These are phyloP conservation scores for Ormyrus rosae DNA, from an alignment of 2,888 invertebrate genomes.

Conservation along the genomic window DNA sequence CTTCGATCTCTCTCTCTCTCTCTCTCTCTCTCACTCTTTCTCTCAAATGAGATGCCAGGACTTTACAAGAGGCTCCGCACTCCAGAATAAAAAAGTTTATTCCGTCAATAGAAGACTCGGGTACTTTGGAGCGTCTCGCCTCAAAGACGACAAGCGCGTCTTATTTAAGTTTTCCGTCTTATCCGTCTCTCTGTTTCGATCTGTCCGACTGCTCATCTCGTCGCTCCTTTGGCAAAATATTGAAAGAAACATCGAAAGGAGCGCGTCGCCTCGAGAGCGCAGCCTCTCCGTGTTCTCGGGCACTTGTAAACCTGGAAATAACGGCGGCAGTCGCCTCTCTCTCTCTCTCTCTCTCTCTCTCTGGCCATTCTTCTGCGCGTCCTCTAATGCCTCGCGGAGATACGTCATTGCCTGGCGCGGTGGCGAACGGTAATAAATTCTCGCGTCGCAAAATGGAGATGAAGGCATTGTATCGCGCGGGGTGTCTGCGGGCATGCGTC, in stretches of 20 bases:
- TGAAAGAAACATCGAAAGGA: constrained; percentile 39
- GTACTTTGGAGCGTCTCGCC: neutral
- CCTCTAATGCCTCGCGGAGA: constrained; percentile 32
- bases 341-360: neutral
- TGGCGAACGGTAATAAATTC: constrained; percentile 63
- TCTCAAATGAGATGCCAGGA: constrained; percentile 15
- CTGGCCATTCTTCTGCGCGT: neutral
- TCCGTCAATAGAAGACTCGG: constrained; percentile 26
- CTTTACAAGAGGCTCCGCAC: constrained; percentile 9
- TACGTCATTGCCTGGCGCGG: constrained; percentile 53
- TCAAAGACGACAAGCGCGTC: constrained; percentile 19
- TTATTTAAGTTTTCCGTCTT: constrained; percentile 46
- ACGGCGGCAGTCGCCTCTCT: neutral
- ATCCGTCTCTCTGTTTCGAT: constrained; percentile 29
- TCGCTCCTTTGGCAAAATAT: constrained; percentile 33
- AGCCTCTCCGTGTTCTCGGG: neutral
- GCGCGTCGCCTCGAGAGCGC: constrained; percentile 7
- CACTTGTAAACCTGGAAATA: constrained; percentile 44
- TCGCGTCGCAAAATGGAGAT: constrained; percentile 66
- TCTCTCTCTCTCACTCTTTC: neutral
- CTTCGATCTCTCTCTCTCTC: neutral
- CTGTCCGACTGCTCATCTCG: neutral
- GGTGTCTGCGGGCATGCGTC: constrained; percentile 24
- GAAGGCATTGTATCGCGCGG: constrained; percentile 64
- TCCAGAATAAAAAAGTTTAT: constrained; percentile 36